A percentile compares a stretch with the other conserved stretches of the same genome.
Conservation (phyloP, 2,888 invertebrate species). For the Lobophora halterata region DNA sequence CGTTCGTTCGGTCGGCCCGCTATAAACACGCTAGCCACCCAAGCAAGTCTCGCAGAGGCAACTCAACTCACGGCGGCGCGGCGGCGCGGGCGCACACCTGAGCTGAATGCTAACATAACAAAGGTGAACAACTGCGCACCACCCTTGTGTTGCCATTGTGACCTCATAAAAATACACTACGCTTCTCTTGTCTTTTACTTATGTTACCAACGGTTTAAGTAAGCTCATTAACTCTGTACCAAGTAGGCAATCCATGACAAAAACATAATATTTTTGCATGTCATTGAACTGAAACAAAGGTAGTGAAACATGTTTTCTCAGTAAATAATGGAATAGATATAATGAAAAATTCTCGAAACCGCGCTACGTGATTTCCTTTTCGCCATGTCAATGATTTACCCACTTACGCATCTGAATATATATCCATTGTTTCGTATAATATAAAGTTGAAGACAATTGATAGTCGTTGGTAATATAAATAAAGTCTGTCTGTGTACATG, state of each 20-base stretch:
- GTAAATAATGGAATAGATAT: conserved; percentile 46
- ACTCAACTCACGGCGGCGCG: too few relatives aligned
- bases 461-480: conserved; percentile 69
- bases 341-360: conserved; percentile 56
- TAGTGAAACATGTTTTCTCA: conserved; percentile 34
- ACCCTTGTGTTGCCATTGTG: conserved; percentile 11
- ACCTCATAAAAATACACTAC: conserved; percentile 8
- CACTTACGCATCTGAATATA: conserved; percentile 51
- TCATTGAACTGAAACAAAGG: conserved; percentile 36
- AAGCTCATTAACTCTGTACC: conserved; percentile 4
- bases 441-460: conserved; percentile 63
- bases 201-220: conserved; percentile 8
- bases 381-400: conserved; percentile 50
- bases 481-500: conserved; percentile 55
- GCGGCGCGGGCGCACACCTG: conserved; percentile 27
- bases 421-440: conserved; percentile 68
- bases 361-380: conserved; percentile 71
- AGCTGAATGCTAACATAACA: conserved; percentile 33
- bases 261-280: conserved; percentile 27
- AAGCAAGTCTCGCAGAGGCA: too few relatives aligned
- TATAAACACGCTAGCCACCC: conserved; percentile 52
- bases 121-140: conserved; percentile 38
- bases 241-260: conserved; percentile 16
- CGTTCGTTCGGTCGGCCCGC: conserved; percentile 56
- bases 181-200: conserved; percentile 3